Conservation (phyloP, 2,113 vertebrate species). For the Uria aalge region DNA sequence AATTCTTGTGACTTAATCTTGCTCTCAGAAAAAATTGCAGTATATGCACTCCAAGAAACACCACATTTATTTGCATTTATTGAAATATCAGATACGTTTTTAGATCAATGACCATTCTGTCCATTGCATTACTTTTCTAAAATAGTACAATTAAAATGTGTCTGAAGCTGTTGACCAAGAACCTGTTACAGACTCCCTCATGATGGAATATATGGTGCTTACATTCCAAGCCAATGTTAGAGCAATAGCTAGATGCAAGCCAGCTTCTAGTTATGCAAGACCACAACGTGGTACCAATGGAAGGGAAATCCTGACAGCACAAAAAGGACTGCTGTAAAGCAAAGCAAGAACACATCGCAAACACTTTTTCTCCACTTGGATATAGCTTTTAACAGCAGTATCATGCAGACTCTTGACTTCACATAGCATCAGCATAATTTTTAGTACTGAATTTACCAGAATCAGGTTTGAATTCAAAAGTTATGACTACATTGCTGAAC, state of each 20-base stretch:
- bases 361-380: background rate
- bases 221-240: background rate
- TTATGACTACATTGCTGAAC: background rate
- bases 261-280: background rate
- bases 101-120: background rate
- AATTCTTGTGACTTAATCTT: background rate
- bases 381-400: background rate
- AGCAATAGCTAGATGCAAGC: background rate
- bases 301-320: background rate
- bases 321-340: background rate
- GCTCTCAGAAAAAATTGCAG: background rate
- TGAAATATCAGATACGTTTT: background rate
- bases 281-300: background rate
- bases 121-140: background rate
- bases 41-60: background rate
- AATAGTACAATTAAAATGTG: background rate
- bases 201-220: background rate
- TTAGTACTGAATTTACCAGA: background rate
- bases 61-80: background rate
- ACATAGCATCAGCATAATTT: rapidly evolving
- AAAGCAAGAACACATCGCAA: background rate
- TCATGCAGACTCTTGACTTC: background rate
- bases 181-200: background rate
- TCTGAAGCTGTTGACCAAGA: background rate
- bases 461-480: background rate